These are phyloP conservation scores for Xiphophorus maculatus DNA, from an alignment of 2,113 vertebrate species.

Conservation along the genomic window DNA sequence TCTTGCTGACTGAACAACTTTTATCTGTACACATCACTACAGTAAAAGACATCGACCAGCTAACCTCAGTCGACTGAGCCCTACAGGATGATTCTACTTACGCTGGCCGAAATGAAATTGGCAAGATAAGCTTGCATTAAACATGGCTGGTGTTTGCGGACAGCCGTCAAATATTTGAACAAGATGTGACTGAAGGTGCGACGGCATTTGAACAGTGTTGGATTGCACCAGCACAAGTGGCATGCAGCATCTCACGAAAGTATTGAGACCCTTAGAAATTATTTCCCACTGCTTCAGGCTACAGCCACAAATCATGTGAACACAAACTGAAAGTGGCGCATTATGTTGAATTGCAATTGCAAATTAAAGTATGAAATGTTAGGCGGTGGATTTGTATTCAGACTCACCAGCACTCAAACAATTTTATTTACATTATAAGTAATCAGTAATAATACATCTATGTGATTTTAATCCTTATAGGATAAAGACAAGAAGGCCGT, in stretches of 20 bases:
- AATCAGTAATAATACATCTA: no score
- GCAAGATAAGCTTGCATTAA: slow-evolving; percentile 36
- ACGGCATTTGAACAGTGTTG: slow-evolving; percentile 3
- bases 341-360: background rate
- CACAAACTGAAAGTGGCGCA: no score
- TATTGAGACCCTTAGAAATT: no score
- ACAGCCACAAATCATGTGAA: no score
- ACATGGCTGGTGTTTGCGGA: slow-evolving; percentile 30
- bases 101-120: slow-evolving; percentile 27
- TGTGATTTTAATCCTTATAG: background rate
- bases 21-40: background rate
- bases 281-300: no score
- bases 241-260: no score
- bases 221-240: background rate
- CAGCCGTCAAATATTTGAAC: slow-evolving; percentile 52
- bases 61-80: slow-evolving; percentile 7
- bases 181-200: slow-evolving; percentile 20
- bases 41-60: slow-evolving; percentile 11
- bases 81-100: background rate
- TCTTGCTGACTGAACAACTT: no score
- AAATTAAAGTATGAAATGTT: no score
- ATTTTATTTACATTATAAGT: no score
- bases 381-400: no score
- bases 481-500: background rate
- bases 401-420: no score